Conservation (phyloP, 2,797 vertebrate species). For the Natrix natrix region DNA sequence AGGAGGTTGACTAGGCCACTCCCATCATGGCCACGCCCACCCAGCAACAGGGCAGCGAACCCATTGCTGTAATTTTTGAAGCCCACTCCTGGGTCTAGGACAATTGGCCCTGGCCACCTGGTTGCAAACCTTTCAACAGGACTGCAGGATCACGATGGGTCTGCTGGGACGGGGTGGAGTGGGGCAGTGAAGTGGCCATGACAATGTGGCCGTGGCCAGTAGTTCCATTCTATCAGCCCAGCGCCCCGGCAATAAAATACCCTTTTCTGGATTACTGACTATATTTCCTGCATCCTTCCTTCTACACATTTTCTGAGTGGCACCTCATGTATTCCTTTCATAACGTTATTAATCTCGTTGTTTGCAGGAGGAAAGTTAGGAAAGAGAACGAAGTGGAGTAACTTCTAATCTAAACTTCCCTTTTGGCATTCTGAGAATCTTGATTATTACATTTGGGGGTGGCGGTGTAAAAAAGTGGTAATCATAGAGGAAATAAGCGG, state of each 20-base stretch:
- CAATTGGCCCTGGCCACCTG: background rate
- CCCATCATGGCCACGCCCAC: no score
- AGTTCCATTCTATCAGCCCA: background rate
- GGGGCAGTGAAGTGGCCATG: background rate
- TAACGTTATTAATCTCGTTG: background rate
- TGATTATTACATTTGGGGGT: background rate
- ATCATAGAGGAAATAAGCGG: background rate
- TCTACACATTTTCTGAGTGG: background rate
- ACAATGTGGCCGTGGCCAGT: background rate
- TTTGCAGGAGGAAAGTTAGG: background rate
- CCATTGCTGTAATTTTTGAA: no score
- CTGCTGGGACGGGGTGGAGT: no score
- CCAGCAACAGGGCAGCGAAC: no score
- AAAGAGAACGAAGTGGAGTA: background rate
- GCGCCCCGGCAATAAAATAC: background rate
- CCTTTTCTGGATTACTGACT: background rate
- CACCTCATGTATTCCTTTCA: background rate
- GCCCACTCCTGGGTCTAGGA: no score
- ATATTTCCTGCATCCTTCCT: background rate
- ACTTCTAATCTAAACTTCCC: background rate
- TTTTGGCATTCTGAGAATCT: background rate
- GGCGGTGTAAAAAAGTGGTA: no score
- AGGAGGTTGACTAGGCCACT: no score
- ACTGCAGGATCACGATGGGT: background rate
- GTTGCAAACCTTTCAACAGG: background rate